A percentile compares a stretch with the other conserved stretches of the same genome.
These are phyloP conservation scores for Chloroceryle inda DNA, from an alignment of 2,797 vertebrate species.

Conservation along the genomic window DNA sequence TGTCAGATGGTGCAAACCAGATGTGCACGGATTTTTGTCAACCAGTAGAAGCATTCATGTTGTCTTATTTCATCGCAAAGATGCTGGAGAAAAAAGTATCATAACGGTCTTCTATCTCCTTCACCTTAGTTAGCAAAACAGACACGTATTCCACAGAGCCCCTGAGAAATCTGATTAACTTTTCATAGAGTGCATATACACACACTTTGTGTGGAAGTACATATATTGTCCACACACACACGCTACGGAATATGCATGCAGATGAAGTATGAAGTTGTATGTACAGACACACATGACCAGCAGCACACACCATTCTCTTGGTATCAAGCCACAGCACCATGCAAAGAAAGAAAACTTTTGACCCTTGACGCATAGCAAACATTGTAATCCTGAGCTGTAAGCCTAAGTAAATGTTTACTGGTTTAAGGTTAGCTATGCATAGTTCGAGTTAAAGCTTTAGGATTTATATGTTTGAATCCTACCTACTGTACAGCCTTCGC, in stretches of 20 bases:
- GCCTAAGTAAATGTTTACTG: not conserved
- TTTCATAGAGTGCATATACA: not conserved
- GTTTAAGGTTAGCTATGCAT: constrained; percentile 11
- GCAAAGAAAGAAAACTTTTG: not conserved
- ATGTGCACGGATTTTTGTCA: not conserved
- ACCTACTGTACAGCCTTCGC: not conserved
- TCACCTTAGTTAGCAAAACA: constrained; percentile 30
- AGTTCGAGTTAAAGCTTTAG: not conserved
- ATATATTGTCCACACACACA: not conserved
- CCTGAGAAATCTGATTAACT: constrained; percentile 8
- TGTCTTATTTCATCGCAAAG: not conserved
- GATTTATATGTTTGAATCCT: not conserved
- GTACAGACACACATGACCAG: not conserved
- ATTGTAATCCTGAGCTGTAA: not conserved
- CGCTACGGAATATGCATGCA: not conserved
- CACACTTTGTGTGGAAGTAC: not conserved
- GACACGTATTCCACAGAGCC: not conserved
- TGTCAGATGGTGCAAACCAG: not conserved
- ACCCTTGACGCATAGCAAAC: not conserved
- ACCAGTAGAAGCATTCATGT: not conserved
- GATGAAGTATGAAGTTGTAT: not conserved
- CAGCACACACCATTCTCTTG: not conserved
- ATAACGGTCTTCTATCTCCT: not conserved
- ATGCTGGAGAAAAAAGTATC: not conserved
- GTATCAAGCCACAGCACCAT: not conserved